Evolutionary conservation across 2,113 vertebrate species (phyloP).

Genomic region (Illadopsis cleaveri): DNA sequence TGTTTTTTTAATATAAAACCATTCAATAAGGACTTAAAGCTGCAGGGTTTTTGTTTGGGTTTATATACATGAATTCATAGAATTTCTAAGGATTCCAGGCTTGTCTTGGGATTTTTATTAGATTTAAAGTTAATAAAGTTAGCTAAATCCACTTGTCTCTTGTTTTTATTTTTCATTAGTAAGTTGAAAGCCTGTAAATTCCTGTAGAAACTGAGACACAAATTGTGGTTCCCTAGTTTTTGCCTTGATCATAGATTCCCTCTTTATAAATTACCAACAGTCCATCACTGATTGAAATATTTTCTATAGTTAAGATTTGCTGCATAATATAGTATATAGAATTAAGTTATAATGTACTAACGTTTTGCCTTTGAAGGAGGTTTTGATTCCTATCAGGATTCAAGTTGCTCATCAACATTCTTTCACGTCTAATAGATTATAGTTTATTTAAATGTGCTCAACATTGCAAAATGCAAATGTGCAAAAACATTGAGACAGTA

Average conservation of each 20-base stretch:
- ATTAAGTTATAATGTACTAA: slow-evolving; percentile 78
- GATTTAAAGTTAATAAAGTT: slow-evolving; percentile 98
- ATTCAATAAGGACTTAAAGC: slow-evolving; percentile 86
- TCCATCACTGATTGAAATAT: slow-evolving; percentile 78
- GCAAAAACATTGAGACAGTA: slow-evolving; percentile 65
- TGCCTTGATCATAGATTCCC: slow-evolving; percentile 71
- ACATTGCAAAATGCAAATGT: slow-evolving; percentile 59
- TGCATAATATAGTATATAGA: slow-evolving; percentile 79
- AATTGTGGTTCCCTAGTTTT: slow-evolving; percentile 70
- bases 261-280: slow-evolving; percentile 74
- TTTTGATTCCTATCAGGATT: slow-evolving; percentile 73
- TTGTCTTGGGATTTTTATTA: slow-evolving; percentile 91
- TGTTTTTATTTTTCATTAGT: slow-evolving; percentile 75
- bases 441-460: slow-evolving; percentile 76
- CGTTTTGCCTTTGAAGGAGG: slow-evolving; percentile 73
- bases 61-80: slow-evolving; percentile 87
- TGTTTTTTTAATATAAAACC: slow-evolving; percentile 63
- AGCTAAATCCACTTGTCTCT: slow-evolving; percentile 89
- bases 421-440: slow-evolving; percentile 60
- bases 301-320: slow-evolving; percentile 80
- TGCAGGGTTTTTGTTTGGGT: slow-evolving; percentile 67
- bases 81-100: slow-evolving; percentile 85
- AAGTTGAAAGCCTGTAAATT: slow-evolving; percentile 75
- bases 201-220: slow-evolving; percentile 74
- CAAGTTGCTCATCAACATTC: slow-evolving; percentile 56